phyloP scores from a whole-genome alignment of 53 echinoderm and acorn worm species.

The Holothuria leucospilota region DNA sequence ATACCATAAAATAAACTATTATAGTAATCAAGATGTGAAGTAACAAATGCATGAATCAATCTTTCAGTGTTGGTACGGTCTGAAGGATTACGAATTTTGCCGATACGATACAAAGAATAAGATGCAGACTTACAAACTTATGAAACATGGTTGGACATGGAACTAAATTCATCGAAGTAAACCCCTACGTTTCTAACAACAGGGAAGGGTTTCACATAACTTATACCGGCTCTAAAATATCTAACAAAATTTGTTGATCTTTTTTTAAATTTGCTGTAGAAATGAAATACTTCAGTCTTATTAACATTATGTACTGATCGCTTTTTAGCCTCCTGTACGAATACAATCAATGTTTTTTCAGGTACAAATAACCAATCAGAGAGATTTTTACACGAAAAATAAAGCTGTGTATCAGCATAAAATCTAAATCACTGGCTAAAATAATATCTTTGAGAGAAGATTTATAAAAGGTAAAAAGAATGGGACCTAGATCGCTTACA shows the following conservation, averaged over 20 bases:
- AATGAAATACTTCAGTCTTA: background rate
- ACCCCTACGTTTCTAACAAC: too few relatives aligned
- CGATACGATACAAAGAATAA: too few relatives aligned
- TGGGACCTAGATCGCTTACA: background rate
- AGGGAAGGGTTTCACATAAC: background rate
- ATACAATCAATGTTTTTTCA: background rate
- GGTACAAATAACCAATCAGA: background rate
- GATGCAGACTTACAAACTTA: too few relatives aligned
- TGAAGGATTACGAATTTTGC: too few relatives aligned
- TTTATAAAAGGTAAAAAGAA: background rate
- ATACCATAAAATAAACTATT: slow-evolving; percentile 11
- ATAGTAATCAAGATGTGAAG: slow-evolving; percentile 12
- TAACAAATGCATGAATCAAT: slow-evolving; percentile 24
- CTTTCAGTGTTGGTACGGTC: slow-evolving; percentile 3
- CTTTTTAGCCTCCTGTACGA: background rate
- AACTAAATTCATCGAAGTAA: too few relatives aligned
- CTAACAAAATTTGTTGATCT: background rate
- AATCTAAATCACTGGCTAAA: background rate
- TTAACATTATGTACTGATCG: background rate
- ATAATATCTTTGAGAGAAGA: slow-evolving; percentile 29
- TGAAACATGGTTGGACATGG: too few relatives aligned
- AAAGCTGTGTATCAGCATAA: background rate
- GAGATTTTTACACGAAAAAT: background rate
- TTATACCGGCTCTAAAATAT: background rate
- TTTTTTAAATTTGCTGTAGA: background rate